These are phyloP conservation scores for Spondyliosoma cantharus DNA, from an alignment of 2,797 vertebrate genomes.

Conservation along the genomic window DNA sequence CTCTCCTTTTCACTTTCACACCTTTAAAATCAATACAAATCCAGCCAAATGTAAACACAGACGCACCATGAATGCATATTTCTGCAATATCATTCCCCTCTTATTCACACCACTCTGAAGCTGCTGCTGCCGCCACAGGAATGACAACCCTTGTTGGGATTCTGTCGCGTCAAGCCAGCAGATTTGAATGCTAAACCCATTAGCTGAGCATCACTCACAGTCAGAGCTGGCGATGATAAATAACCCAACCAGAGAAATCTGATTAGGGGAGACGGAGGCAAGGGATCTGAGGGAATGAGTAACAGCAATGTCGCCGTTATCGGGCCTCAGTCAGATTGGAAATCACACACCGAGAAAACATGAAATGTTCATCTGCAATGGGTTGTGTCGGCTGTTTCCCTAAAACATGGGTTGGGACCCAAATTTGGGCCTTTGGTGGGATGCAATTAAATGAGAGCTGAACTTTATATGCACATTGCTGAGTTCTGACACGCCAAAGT, in stretches of 20 bases:
- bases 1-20: slow-evolving; percentile 54
- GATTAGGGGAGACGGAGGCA: slow-evolving; percentile 81
- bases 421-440: slow-evolving; percentile 70
- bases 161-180: slow-evolving; percentile 80
- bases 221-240: slow-evolving; percentile 83
- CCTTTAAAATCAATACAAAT: slow-evolving; percentile 76
- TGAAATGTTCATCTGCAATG: slow-evolving; percentile 78
- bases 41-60: slow-evolving; percentile 67
- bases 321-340: slow-evolving; percentile 81
- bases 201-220: slow-evolving; percentile 85
- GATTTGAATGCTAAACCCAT: slow-evolving; percentile 86
- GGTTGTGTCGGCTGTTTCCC: slow-evolving; percentile 75
- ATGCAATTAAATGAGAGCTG: slow-evolving; percentile 75
- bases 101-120: slow-evolving; percentile 74
- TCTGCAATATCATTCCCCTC: slow-evolving; percentile 73
- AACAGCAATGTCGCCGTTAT: slow-evolving; percentile 79
- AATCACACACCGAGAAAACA: slow-evolving; percentile 81
- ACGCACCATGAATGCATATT: slow-evolving; percentile 75
- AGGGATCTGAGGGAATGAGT: slow-evolving; percentile 82
- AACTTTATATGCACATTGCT: slow-evolving; percentile 59
- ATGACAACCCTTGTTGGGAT: slow-evolving; percentile 82
- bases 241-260: slow-evolving; percentile 84
- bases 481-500: slow-evolving; percentile 53
- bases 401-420: slow-evolving; percentile 70
- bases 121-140: slow-evolving; percentile 69